Base-by-base conservation (phyloP, 2,888 invertebrate genomes). In the Ichneumoninae sp. region DNA sequence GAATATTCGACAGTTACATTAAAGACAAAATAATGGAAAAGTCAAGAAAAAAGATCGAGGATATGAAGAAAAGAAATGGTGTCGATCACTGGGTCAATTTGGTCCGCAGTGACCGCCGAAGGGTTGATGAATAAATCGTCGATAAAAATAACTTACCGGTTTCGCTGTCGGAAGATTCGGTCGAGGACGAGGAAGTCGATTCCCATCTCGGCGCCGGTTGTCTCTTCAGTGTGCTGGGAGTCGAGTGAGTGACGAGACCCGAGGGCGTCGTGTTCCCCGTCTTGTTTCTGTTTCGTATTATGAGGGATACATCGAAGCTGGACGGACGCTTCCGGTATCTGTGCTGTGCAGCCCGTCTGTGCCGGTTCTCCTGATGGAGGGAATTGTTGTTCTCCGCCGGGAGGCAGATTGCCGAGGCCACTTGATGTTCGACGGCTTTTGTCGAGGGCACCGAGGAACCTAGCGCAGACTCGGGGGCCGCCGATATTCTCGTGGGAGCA, bases 121-220 rank as follows among this genome's bases (percentile, higher is more conserved):
- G 44, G 3, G 4, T 44, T 16, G 57, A 8, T 0, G 13, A 50
- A n/a, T 3, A 30, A 13, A 69, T 44, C 6, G 6, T 44, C 3
- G 40, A 60, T 36, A n/a, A 44, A 44, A 40, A 10, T 10, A 8
- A 66, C 54, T 73, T 75, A 85, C 85, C 85, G 52, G 44, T 79
- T 63, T 85, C 83, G 63, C 82, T 77, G 73, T 85, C 80, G 33
- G 82, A 83, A 7, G 91, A 88, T 76, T 91, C 90, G 1, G 91
- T 90, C 0, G 91, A 91, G 79, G 91, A 91, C 22, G 91, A 89
- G 16, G 91, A 90, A n/a, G 89, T 89, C 57, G 86, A 80, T 75
- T 91, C 89, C 91, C 91, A 91, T 8, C 75, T 80, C 33, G 89
- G 88, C 40, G 89, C 83, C n/a, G 86, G 87, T 70, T 89, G 90